phyloP scores from a whole-genome alignment of 1,140 invertebrate genomes.

The Halictus rubicundus region DNA sequence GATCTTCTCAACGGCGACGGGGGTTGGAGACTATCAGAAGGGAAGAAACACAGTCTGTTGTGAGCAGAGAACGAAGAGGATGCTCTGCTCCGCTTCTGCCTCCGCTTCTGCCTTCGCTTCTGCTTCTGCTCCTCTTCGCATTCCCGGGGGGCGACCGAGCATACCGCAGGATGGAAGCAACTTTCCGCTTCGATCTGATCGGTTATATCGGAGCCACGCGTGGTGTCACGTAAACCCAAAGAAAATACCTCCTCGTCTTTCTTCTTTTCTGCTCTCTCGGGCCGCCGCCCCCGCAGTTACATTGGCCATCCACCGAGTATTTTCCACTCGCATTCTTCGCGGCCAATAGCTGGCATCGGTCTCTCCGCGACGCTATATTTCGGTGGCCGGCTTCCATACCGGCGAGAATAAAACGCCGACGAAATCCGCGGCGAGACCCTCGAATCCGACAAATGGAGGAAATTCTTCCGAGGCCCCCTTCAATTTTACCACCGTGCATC shows the following conservation, averaged over 20 bases:
- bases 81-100: neutral
- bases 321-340: constrained; percentile 59
- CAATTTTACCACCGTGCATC: too few species aligned
- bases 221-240: constrained; percentile 75
- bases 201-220: constrained; percentile 70
- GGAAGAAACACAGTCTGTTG: constrained; percentile 38
- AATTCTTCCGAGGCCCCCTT: too few species aligned
- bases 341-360: constrained; percentile 28
- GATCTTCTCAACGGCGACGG: too few species aligned
- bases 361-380: neutral
- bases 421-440: neutral
- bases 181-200: constrained; percentile 68
- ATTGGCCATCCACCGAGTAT: constrained; percentile 46
- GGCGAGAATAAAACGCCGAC: constrained; percentile 1
- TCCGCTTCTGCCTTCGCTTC: neutral
- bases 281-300: constrained; percentile 53
- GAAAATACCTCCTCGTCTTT: constrained; percentile 72
- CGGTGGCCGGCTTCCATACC: neutral
- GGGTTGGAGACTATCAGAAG: neutral
- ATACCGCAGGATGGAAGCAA: constrained; percentile 70
- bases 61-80: constrained; percentile 48
- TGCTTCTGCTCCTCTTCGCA: constrained; percentile 24
- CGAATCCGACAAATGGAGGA: too few species aligned
- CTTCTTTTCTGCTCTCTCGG: constrained; percentile 55
- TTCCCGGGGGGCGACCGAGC: constrained; percentile 73